Evolutionary conservation across 2,888 invertebrate genomes (phyloP), one percentile per base, ranked within the genome.

Genomic region (Leucophora obtusa): DNA sequence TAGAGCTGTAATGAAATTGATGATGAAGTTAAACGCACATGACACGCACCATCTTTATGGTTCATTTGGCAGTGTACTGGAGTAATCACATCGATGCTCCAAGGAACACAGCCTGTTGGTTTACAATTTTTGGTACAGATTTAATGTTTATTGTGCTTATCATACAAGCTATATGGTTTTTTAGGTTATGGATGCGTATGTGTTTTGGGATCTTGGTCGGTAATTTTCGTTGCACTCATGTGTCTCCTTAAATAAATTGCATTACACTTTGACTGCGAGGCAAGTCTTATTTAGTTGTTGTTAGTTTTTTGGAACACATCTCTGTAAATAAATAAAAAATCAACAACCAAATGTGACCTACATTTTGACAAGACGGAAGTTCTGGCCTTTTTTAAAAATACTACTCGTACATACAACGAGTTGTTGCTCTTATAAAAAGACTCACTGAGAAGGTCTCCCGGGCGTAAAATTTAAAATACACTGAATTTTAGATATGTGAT

Each of bases 281-380:
- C 62, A 68, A 59, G 18, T 54, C n/a, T 59, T 56, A 43, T 68
- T 24, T 59, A 51, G 33, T 28, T 28, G 28, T 28, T 28, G 28
- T 28, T 59, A 15, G 10, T 47, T 28, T 38, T 53, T 53, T 65
- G 38, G 38, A 38, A 38, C 11, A 38, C 38, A 38, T 38, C 43
- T 47, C 43, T n/a, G 14, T 28, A 56, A 56, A 56, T 28, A 56
- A 28, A 28, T 35, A 51, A 33, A 58, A 51, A 33, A 69, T 33
- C 33, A 69, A 10, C 69, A 69, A 69, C 69, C 38, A 73, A 77
- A 81, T 56, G 43, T 81, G 81, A 81, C 81, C 81, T 65, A 81
- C 73, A 73, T 81, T 70, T 65, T 60, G 73, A 77, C 73, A 77
- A 73, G 81, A 77, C 81, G 81, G 81, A 81, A 81, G 77, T 77